These are phyloP conservation scores for Aplodontia rufa DNA, from an alignment of 2,113 vertebrate genomes.

Conservation along the genomic window DNA sequence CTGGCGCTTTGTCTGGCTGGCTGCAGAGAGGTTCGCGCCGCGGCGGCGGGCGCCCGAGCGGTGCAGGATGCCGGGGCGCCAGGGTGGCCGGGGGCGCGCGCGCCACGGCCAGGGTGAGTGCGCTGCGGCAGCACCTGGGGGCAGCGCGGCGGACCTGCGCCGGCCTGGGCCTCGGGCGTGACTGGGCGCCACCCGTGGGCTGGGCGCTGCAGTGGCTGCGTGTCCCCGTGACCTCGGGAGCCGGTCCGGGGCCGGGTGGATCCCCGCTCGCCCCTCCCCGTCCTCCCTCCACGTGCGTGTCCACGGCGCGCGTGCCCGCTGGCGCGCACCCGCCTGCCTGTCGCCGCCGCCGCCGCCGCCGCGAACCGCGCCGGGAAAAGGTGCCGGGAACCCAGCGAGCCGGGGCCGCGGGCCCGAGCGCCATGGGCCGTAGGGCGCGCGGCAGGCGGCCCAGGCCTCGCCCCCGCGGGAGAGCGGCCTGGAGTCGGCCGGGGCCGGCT, in stretches of 20 bases:
- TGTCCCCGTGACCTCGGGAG: conserved; percentile 72
- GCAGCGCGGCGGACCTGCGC: neutral
- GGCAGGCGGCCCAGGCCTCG: conserved; percentile 59
- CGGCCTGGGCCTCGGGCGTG: conserved; percentile 44
- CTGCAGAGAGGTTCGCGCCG: conserved; percentile 67
- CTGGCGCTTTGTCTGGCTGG: conserved; percentile 72
- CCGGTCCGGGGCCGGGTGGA: conserved; percentile 38
- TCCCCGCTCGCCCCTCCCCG: conserved; percentile 56
- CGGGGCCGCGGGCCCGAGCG: conserved; percentile 70
- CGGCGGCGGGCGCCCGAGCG: conserved; percentile 40
- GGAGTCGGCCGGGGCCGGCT: conserved; percentile 63
- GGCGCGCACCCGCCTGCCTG: conserved; percentile 52
- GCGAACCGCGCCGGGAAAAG: conserved; percentile 56
- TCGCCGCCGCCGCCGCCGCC: conserved; percentile 11
- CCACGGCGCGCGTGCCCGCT: conserved; percentile 52
- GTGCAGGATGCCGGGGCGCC: conserved; percentile 69
- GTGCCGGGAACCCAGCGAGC: conserved; percentile 49
- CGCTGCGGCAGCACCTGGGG: conserved; percentile 64
- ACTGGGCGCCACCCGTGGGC: conserved; percentile 59
- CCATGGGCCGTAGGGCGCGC: conserved; percentile 71
- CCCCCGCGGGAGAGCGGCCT: conserved; percentile 60
- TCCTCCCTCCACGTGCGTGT: conserved; percentile 73
- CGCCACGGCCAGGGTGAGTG: conserved; percentile 69
- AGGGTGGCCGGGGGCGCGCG: conserved; percentile 67
- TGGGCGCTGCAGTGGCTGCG: conserved; percentile 59